Evolutionary conservation across 1,140 invertebrate genomes (phyloP).

Genomic region (Carcinoscorpius rotundicauda): DNA sequence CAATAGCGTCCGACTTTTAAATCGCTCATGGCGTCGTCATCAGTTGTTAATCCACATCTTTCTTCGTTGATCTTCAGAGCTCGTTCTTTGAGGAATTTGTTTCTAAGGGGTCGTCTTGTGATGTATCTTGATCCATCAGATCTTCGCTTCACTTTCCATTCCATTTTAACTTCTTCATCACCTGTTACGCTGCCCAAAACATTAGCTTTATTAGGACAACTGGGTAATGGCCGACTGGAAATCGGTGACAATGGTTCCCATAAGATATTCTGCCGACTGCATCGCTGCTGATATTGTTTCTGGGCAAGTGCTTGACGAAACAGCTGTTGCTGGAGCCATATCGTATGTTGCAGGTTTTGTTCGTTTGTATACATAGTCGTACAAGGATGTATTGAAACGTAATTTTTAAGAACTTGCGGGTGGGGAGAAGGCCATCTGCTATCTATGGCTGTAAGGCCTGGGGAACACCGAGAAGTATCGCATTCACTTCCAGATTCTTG

Average conservation of each 20-base stretch:
- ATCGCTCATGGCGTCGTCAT: conserved; percentile 68
- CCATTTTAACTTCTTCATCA: conserved; percentile 40
- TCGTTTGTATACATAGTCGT: conserved; percentile 59
- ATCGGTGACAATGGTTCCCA: not conserved
- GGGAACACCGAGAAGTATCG: not conserved
- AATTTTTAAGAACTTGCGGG: conserved; percentile 18
- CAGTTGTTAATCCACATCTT: conserved; percentile 57
- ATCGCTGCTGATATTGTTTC: conserved; percentile 26
- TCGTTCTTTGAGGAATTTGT: conserved; percentile 52
- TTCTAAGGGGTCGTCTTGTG: conserved; percentile 53
- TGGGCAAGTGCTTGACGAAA: conserved; percentile 43
- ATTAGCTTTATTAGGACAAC: conserved; percentile 8
- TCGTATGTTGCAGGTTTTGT: conserved; percentile 56
- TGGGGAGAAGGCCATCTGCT: not conserved
- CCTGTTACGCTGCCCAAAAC: conserved; percentile 11
- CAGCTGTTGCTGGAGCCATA: conserved; percentile 54
- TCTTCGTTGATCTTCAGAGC: conserved; percentile 55
- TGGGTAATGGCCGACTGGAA: conserved; percentile 9
- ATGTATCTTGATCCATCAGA: conserved; percentile 68
- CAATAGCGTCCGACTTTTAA: conserved; percentile 68
- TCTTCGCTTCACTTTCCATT: conserved; percentile 65
- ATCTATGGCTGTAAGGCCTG: no score
- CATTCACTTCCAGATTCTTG: conserved; percentile 6
- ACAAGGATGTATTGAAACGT: conserved; percentile 27
- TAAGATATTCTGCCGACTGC: no score